phyloP scores from a whole-genome alignment of 2,888 invertebrate species.

The Ariolimax columbianus region DNA sequence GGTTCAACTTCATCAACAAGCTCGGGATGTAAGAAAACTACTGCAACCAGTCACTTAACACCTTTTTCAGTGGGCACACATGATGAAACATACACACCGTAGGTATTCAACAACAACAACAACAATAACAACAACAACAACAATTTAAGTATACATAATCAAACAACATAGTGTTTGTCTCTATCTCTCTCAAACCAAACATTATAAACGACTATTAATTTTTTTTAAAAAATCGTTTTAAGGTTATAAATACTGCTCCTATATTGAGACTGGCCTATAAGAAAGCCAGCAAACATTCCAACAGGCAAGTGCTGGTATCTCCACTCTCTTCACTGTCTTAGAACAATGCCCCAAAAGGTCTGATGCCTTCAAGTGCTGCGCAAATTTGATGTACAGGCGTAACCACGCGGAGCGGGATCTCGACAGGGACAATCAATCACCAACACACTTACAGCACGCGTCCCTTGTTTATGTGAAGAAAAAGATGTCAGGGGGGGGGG shows the following conservation, averaged over 20 bases:
- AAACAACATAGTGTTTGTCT: too few relatives aligned
- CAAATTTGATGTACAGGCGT: not conserved
- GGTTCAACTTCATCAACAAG: too few relatives aligned
- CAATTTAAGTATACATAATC: too few relatives aligned
- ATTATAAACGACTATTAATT: too few relatives aligned
- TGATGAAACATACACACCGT: too few relatives aligned
- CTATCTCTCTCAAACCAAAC: too few relatives aligned
- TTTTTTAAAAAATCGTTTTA: not conserved
- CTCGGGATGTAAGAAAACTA: too few relatives aligned
- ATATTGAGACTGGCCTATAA: not conserved
- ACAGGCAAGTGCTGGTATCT: not conserved
- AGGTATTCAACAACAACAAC: too few relatives aligned
- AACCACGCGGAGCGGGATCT: not conserved
- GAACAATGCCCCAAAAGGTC: not conserved
- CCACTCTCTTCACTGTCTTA: not conserved
- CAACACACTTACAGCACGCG: conserved; percentile 28
- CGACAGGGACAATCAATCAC: conserved; percentile 21
- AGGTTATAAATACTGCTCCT: not conserved
- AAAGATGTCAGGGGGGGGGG: not conserved
- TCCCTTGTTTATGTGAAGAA: not conserved
- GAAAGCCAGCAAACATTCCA: not conserved
- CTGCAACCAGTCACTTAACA: too few relatives aligned
- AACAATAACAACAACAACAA: too few relatives aligned
- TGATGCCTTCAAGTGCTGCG: not conserved
- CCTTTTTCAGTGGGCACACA: too few relatives aligned